Evolutionary conservation across 2,797 vertebrate species (phyloP).

Genomic region (Sardinella longiceps): DNA sequence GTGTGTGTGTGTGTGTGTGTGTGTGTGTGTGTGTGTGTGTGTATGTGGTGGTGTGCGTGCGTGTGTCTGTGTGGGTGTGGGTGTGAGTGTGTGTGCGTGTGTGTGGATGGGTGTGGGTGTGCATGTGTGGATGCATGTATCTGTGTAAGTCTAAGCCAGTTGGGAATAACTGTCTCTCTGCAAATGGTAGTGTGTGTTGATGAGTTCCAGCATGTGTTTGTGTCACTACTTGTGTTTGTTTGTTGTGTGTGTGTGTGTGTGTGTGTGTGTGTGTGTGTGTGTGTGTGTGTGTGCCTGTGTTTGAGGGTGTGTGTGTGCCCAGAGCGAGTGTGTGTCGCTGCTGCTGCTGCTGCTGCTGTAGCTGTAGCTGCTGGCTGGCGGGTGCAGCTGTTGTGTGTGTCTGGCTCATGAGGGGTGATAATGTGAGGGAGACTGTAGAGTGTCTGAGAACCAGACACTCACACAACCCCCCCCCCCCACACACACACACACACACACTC

Average conservation of each 20-base stretch:
- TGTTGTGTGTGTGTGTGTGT: not conserved
- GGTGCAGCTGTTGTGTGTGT: not conserved
- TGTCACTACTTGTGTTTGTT: not conserved
- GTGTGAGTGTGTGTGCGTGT: constrained; percentile 17
- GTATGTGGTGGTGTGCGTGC: not conserved
- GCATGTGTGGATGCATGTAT: too few species aligned
- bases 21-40: too few species aligned
- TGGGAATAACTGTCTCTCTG: not conserved
- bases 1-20: too few species aligned
- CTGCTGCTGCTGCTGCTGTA: not conserved
- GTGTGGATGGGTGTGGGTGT: too few species aligned
- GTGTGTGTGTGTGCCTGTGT: constrained; percentile 32
- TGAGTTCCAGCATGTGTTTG: not conserved
- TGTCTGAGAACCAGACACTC: not conserved
- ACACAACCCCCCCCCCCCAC: too few species aligned
- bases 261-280: constrained; percentile 30
- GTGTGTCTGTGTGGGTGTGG: constrained; percentile 43
- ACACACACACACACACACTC: too few species aligned
- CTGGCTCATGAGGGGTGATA: constrained; percentile 9
- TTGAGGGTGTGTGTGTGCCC: constrained; percentile 43
- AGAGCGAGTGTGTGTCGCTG: not conserved
- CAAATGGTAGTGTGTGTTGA: not conserved
- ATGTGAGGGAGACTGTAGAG: not conserved
- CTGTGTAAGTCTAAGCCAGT: not conserved
- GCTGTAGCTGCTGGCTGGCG: too few species aligned